phyloP scores from a whole-genome alignment of 2,888 invertebrate genomes.

The Glaucopsyche alexis region DNA sequence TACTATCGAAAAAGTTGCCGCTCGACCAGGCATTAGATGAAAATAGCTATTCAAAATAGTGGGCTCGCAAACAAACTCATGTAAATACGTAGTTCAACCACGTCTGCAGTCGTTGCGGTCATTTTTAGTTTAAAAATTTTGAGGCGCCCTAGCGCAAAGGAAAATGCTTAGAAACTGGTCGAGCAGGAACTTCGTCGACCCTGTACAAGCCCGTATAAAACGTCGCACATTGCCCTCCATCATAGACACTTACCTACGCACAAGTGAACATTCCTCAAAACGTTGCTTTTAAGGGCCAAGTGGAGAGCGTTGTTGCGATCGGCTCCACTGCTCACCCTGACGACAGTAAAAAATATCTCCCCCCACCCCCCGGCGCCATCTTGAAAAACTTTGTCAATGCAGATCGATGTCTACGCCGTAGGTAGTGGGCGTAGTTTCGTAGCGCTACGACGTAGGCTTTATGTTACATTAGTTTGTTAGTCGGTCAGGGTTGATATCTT shows the following conservation, averaged over 20 bases:
- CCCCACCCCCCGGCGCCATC: conserved; percentile 64
- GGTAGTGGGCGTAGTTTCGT: conserved; percentile 46
- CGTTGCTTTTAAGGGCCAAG: conserved; percentile 72
- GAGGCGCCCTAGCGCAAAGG: no score
- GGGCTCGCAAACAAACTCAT: no score
- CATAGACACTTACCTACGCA: conserved; percentile 62
- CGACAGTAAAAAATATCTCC: conserved; percentile 78
- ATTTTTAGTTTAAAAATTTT: no score
- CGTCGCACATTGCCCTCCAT: conserved; percentile 44
- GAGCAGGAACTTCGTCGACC: no score
- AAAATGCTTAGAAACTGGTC: no score
- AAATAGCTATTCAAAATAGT: no score
- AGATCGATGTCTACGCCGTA: conserved; percentile 73
- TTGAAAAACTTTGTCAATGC: conserved; percentile 79
- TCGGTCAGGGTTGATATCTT: no score
- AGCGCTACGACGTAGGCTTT: conserved; percentile 27
- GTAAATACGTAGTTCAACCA: no score
- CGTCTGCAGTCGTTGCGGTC: no score
- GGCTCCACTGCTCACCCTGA: conserved; percentile 77
- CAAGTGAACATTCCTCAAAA: conserved; percentile 63
- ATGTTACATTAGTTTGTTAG: no score
- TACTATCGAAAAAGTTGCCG: no score
- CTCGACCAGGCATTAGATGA: no score
- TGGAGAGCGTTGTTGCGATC: conserved; percentile 78
- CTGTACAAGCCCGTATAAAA: conserved; percentile 8